Percentiles rank a stretch among this genome's conserved stretches.
Evolutionary conservation across 1,140 invertebrate genomes (phyloP).

Genomic region (Lepidurus packardi): DNA sequence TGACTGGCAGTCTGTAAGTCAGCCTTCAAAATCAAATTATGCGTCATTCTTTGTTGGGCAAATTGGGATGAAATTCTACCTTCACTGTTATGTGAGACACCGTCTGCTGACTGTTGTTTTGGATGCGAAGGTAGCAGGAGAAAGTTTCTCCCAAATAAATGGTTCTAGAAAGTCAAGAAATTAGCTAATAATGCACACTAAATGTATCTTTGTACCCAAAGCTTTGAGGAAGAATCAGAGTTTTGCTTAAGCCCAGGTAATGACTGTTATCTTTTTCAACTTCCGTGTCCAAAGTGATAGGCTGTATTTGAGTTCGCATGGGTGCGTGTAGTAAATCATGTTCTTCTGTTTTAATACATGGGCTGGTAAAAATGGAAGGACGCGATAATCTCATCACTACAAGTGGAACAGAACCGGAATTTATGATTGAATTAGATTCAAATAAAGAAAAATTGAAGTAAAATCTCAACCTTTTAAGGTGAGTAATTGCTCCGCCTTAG

Average conservation of each 20-base stretch:
- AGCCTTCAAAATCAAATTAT: conserved; percentile 51
- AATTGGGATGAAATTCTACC: conserved; percentile 45
- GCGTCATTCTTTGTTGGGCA: neutral
- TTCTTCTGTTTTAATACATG: conserved; percentile 72
- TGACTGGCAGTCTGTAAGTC: conserved; percentile 89
- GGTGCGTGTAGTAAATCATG: conserved; percentile 74
- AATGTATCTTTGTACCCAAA: conserved; percentile 62
- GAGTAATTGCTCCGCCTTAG: conserved; percentile 33
- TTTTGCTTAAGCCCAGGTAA: conserved; percentile 75
- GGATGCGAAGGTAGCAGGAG: conserved; percentile 93
- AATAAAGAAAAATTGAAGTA: conserved; percentile 38
- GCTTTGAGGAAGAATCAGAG: conserved; percentile 87
- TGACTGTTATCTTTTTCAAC: conserved; percentile 58
- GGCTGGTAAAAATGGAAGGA: conserved; percentile 67
- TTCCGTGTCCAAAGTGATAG: conserved; percentile 68
- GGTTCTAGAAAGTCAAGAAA: conserved; percentile 50
- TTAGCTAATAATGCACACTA: conserved; percentile 40
- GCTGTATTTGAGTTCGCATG: conserved; percentile 65
- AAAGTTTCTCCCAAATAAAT: conserved; percentile 93
- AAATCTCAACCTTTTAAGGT: conserved; percentile 36
- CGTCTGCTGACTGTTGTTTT: conserved; percentile 81
- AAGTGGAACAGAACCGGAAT: too few relatives aligned
- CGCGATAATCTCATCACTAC: conserved; percentile 89
- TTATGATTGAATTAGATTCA: conserved; percentile 33
- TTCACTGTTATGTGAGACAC: conserved; percentile 78